phyloP scores from a whole-genome alignment of 2,113 vertebrate genomes.

The Erinaceus europaeus region DNA sequence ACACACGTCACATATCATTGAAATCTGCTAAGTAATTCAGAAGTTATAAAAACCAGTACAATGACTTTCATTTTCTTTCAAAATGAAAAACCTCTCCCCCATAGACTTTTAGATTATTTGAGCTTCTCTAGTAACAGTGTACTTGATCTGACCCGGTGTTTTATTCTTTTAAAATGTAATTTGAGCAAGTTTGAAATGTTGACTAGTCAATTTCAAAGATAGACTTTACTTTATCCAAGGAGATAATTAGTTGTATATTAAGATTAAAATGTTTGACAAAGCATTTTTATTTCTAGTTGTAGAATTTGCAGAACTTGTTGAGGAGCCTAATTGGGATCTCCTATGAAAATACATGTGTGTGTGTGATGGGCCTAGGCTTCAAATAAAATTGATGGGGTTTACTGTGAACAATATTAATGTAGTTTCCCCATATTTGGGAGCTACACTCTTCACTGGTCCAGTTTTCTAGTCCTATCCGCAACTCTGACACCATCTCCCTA shows the following conservation, averaged over 20 bases:
- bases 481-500: too few species aligned
- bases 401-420: too few species aligned
- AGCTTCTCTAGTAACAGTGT: neutral
- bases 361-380: too few species aligned
- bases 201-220: neutral
- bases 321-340: neutral
- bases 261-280: constrained; percentile 2
- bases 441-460: too few species aligned
- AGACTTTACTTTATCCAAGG: neutral
- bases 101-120: neutral
- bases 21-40: neutral
- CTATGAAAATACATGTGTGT: neutral
- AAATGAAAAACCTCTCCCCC: neutral
- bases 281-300: constrained; percentile 1
- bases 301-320: neutral
- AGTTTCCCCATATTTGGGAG: too few species aligned
- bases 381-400: too few species aligned
- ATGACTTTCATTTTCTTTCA: neutral
- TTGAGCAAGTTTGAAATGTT: neutral
- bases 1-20: neutral
- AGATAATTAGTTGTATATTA: neutral
- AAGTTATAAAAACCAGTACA: neutral
- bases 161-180: neutral
- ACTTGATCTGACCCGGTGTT: neutral
- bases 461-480: too few species aligned